phyloP scores from a whole-genome alignment of 2,113 vertebrate genomes.

The Heterochromis multidens region DNA sequence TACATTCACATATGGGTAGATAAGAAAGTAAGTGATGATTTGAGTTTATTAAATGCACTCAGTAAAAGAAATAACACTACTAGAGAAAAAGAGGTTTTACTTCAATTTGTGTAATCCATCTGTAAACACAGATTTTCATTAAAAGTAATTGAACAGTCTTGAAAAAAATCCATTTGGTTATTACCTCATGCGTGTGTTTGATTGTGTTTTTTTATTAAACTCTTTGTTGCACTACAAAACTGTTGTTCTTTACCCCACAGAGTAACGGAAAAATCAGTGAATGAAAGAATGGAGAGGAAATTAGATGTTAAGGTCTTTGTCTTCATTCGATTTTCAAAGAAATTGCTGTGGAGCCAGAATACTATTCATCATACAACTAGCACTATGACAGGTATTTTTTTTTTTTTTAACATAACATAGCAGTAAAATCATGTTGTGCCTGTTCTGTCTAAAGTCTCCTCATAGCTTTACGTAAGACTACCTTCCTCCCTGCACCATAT shows the following conservation, averaged over 20 bases:
- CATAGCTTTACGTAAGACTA: not conserved
- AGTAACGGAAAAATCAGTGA: not conserved
- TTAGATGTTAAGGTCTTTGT: not conserved
- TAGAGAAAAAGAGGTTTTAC: not conserved
- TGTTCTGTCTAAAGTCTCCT: not conserved
- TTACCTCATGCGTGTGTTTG: conserved; percentile 25
- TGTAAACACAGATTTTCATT: conserved; percentile 41
- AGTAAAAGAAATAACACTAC: conserved; percentile 12
- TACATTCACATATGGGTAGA: not conserved
- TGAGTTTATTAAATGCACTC: conserved; percentile 7
- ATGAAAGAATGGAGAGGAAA: not conserved
- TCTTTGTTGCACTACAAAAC: not conserved
- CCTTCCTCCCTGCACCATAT: not conserved
- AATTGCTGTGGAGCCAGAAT: not conserved
- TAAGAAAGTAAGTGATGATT: not conserved
- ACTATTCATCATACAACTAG: not conserved
- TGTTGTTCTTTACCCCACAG: not conserved
- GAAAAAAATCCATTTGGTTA: conserved; percentile 49
- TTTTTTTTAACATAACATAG: not conserved
- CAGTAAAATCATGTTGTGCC: not conserved
- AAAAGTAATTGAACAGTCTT: conserved; percentile 34
- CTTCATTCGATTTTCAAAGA: not conserved
- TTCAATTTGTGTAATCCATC: conserved; percentile 10
- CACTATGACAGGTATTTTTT: not conserved
- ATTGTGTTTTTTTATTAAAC: conserved; percentile 40